Percentiles rank a stretch among this genome's conserved stretches.
Evolutionary conservation across 2,797 vertebrate species (phyloP).

Genomic region (Scarus forsteni): DNA sequence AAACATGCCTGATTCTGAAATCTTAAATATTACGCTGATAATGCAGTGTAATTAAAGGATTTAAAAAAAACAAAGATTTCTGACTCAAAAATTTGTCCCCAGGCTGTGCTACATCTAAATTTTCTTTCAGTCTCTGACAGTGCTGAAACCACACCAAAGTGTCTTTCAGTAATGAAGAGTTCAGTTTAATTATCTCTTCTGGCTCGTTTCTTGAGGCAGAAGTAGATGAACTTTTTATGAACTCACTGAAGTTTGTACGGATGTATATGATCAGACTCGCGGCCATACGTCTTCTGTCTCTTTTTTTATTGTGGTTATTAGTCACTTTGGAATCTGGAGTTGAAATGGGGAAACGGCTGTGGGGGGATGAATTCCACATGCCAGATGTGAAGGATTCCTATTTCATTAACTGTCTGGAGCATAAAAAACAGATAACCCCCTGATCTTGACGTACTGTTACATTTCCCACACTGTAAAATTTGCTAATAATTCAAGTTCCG

Average conservation of each 20-base stretch:
- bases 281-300: constrained; percentile 41
- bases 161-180: not conserved
- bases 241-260: constrained; percentile 17
- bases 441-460: constrained; percentile 14
- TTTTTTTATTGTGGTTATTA: constrained; percentile 39
- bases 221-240: constrained; percentile 55
- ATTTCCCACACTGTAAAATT: constrained; percentile 37
- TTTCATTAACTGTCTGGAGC: constrained; percentile 57
- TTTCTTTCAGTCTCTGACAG: not conserved
- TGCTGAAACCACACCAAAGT: not conserved
- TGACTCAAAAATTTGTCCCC: not conserved
- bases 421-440: constrained; percentile 38
- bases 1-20: no score
- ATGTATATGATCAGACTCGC: constrained; percentile 30
- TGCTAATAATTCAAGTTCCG: constrained; percentile 28
- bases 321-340: constrained; percentile 47
- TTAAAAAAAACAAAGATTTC: not conserved
- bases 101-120: not conserved
- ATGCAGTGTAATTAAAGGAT: no score
- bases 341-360: constrained; percentile 40
- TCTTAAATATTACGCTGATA: no score
- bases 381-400: constrained; percentile 67
- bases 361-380: constrained; percentile 38
- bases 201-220: constrained; percentile 3
- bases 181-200: constrained; percentile 16